A percentile compares a stretch with the other conserved stretches of the same genome.
Evolutionary conservation across 2,113 vertebrate genomes (phyloP).

Genomic region (Limnothrissa miodon): DNA sequence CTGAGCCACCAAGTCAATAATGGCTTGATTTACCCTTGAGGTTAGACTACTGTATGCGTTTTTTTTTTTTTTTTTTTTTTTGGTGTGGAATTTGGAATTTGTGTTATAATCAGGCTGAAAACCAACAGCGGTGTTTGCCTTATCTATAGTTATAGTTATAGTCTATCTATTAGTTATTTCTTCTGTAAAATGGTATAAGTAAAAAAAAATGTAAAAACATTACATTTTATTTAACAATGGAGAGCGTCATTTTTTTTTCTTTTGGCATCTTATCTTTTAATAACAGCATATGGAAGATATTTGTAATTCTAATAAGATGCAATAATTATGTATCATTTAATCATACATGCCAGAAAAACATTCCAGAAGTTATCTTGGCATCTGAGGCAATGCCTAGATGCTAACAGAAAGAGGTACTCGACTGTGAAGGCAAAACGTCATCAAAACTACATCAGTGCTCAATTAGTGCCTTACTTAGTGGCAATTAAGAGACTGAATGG

Average conservation of each 20-base stretch:
- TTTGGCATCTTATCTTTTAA: not conserved
- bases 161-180: no score
- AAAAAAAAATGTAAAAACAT: no score
- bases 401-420: not conserved
- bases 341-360: not conserved
- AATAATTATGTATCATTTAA: not conserved
- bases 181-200: no score
- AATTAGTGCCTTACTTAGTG: slow-evolving; percentile 15
- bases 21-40: slow-evolving; percentile 11
- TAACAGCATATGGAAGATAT: not conserved
- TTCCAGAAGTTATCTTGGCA: not conserved
- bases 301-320: not conserved
- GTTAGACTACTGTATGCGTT: not conserved
- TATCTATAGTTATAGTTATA: no score
- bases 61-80: not conserved
- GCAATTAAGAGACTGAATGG: slow-evolving; percentile 12
- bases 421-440: slow-evolving; percentile 1
- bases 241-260: not conserved
- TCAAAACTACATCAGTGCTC: slow-evolving; percentile 6
- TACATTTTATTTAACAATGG: not conserved
- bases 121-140: not conserved
- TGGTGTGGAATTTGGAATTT: not conserved
- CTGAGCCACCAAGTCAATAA: not conserved
- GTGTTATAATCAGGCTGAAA: not conserved
- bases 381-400: not conserved